Conservation (phyloP, 2,113 vertebrate genomes). For the Camelus bactrianus region DNA sequence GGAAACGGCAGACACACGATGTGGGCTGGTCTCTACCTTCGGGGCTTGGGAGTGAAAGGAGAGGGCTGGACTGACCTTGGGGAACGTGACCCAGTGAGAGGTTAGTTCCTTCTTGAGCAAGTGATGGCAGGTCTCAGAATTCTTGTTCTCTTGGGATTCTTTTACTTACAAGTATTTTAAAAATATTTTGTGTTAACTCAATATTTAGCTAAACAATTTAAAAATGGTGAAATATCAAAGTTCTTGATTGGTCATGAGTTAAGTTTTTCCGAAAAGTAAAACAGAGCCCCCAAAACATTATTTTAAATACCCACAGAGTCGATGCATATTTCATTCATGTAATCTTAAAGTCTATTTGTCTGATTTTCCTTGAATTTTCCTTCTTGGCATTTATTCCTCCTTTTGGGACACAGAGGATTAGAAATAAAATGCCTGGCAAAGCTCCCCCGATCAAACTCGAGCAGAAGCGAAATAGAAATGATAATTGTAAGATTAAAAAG, state of each 20-base stretch:
- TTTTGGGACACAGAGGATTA: not conserved
- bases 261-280: not conserved
- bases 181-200: not conserved
- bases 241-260: not conserved
- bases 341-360: not conserved
- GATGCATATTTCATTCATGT: not conserved
- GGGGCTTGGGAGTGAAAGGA: rapidly evolving
- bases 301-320: not conserved
- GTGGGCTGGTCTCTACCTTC: rapidly evolving
- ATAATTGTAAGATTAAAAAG: not conserved
- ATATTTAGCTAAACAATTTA: not conserved
- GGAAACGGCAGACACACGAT: not conserved
- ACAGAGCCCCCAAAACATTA: not conserved
- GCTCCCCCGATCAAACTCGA: not conserved
- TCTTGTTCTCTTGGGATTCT: not conserved
- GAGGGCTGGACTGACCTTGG: rapidly evolving
- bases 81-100: not conserved
- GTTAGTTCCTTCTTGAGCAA: not conserved
- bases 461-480: not conserved
- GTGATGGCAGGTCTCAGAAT: rapidly evolving
- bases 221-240: not conserved
- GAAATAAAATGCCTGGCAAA: not conserved
- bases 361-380: not conserved
- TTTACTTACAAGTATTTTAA: not conserved
- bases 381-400: not conserved